A percentile compares a stretch with the other conserved stretches of the same genome.
These are phyloP conservation scores for Heliconius ethilla DNA, from an alignment of 2,888 invertebrate species.

Conservation along the genomic window DNA sequence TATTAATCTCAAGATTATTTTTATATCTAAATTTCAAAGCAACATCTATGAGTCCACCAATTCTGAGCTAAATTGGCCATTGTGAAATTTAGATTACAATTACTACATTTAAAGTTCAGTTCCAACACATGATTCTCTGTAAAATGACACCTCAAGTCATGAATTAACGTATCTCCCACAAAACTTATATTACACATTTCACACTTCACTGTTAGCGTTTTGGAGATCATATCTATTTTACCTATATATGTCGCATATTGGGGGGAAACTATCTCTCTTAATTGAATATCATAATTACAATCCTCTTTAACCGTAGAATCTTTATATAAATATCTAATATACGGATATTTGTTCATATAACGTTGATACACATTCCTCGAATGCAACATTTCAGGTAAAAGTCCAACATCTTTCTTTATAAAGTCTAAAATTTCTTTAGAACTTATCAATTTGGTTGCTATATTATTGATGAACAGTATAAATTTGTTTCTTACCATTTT, in stretches of 20 bases:
- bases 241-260: slow-evolving; percentile 46
- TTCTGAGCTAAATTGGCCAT: slow-evolving; percentile 48
- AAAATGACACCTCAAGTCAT: slow-evolving; percentile 53
- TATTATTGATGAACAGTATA: slow-evolving; percentile 17
- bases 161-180: slow-evolving; percentile 38
- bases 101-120: slow-evolving; percentile 56
- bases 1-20: too few relatives aligned
- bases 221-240: neutral
- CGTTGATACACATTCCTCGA: slow-evolving; percentile 34
- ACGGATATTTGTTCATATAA: slow-evolving; percentile 53
- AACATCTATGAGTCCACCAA: slow-evolving; percentile 58
- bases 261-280: slow-evolving; percentile 59
- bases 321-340: slow-evolving; percentile 56
- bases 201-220: slow-evolving; percentile 54
- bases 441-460: neutral
- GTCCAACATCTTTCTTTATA: slow-evolving; percentile 34
- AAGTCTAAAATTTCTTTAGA: slow-evolving; percentile 38
- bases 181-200: slow-evolving; percentile 51
- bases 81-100: slow-evolving; percentile 51
- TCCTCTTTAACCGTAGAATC: slow-evolving; percentile 43
- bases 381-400: slow-evolving; percentile 35
- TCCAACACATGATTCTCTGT: slow-evolving; percentile 54
- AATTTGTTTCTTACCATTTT: neutral
- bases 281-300: slow-evolving; percentile 56
- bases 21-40: neutral